Percentiles rank a stretch among this genome's conserved stretches.
phyloP scores from a whole-genome alignment of 2,888 invertebrate species.

The Silvanus unidentatus region DNA sequence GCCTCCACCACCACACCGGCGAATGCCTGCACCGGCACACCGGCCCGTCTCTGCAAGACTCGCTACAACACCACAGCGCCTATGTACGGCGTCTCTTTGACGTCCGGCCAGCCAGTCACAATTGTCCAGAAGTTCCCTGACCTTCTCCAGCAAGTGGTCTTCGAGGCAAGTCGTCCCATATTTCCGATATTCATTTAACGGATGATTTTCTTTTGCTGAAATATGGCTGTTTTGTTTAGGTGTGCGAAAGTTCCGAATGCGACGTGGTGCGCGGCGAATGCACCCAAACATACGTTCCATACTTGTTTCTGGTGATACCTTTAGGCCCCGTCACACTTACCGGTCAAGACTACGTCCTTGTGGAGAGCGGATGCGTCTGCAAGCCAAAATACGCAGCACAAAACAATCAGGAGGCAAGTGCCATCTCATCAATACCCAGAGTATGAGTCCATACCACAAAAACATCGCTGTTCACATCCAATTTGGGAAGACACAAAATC shows the following conservation, averaged over 20 bases:
- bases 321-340: constrained; percentile 85
- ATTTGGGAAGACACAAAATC: not conserved
- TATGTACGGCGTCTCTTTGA: constrained; percentile 89
- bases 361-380: constrained; percentile 92
- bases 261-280: constrained; percentile 85
- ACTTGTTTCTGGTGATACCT: constrained; percentile 84
- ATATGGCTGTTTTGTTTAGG: constrained; percentile 53
- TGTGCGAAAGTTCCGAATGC: constrained; percentile 68
- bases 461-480: not conserved
- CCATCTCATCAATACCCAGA: constrained; percentile 42
- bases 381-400: constrained; percentile 50
- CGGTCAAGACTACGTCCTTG: constrained; percentile 90
- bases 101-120: constrained; percentile 87
- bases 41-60: constrained; percentile 76
- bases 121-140: constrained; percentile 93
- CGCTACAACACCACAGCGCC: constrained; percentile 90
- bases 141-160: constrained; percentile 84
- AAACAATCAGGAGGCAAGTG: constrained; percentile 39
- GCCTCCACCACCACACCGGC: constrained; percentile 42
- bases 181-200: no score
- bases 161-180: constrained; percentile 60
- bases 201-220: not conserved
- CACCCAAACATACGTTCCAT: constrained; percentile 87
- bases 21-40: constrained; percentile 53
- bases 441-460: no score